Conservation (phyloP, 2,113 vertebrate species). For the Esox niger region DNA sequence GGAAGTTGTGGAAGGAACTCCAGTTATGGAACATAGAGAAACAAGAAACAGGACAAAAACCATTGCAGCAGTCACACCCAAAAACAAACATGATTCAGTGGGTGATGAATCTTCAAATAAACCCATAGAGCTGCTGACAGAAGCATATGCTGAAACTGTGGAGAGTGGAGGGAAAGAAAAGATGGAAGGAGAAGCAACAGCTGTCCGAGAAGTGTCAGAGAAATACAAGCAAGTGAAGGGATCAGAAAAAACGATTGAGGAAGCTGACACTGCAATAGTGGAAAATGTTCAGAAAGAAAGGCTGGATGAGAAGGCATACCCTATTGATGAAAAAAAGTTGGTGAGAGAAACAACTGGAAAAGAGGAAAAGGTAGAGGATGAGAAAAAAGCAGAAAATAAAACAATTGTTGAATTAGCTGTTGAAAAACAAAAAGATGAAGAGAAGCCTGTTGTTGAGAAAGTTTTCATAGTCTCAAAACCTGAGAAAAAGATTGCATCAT, state of each 20-base stretch:
- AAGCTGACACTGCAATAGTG: not conserved
- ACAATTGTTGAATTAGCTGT: not conserved
- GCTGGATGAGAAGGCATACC: not conserved
- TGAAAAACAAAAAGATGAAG: not conserved
- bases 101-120: not conserved
- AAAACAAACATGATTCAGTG: not conserved
- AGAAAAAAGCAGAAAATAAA: not conserved
- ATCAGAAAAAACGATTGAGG: not conserved
- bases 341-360: not conserved
- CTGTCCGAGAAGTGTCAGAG: not conserved
- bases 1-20: not conserved
- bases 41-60: too few relatives aligned
- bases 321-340: not conserved
- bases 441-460: too few relatives aligned
- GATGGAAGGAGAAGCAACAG: conserved; percentile 1
- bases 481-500: too few relatives aligned
- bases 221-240: not conserved
- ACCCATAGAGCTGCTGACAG: not conserved
- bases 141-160: not conserved
- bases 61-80: not conserved
- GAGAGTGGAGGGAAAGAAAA: conserved; percentile 23
- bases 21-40: too few relatives aligned
- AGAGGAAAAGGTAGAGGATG: not conserved
- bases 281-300: conserved; percentile 22
- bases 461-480: not conserved